Percentiles rank a stretch among this genome's conserved stretches.
phyloP scores from a whole-genome alignment of 2,113 vertebrate species.

The Notarius quadriscutis region DNA sequence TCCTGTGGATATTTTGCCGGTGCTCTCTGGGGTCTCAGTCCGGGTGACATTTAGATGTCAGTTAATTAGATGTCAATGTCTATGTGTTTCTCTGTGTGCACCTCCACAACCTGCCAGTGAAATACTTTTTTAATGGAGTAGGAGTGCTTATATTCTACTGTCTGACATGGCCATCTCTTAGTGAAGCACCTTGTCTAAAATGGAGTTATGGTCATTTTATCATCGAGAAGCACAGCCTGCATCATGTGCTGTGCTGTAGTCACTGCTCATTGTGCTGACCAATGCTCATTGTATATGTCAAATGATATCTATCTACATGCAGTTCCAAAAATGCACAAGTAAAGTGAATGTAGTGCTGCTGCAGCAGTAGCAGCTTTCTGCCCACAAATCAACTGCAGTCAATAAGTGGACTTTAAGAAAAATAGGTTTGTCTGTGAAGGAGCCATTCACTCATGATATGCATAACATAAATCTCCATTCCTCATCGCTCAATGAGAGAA shows the following conservation, averaged over 20 bases:
- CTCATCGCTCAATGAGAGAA: not conserved
- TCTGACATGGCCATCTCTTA: not conserved
- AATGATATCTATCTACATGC: slow-evolving; percentile 1
- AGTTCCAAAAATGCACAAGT: slow-evolving; percentile 14
- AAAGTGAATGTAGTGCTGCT: slow-evolving; percentile 26
- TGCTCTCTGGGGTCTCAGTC: slow-evolving; percentile 59
- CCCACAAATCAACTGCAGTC: slow-evolving; percentile 31
- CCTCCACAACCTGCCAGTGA: not conserved
- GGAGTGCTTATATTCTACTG: not conserved
- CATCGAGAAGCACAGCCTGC: not conserved
- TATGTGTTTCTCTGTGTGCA: slow-evolving; percentile 32
- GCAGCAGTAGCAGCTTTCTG: slow-evolving; percentile 21
- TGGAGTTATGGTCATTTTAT: not conserved
- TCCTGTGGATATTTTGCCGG: slow-evolving; percentile 50
- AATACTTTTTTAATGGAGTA: not conserved
- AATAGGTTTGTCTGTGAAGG: slow-evolving; percentile 26
- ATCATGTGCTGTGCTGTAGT: not conserved
- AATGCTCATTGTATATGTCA: not conserved
- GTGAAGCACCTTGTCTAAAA: not conserved
- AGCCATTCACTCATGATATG: not conserved
- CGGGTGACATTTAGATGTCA: slow-evolving; percentile 70
- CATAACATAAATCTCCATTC: not conserved
- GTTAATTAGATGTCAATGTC: slow-evolving; percentile 63
- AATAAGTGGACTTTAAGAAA: slow-evolving; percentile 20
- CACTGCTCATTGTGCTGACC: not conserved